Percentiles rank a stretch among this genome's conserved stretches.
These are phyloP conservation scores for Sclerurus mexicanus DNA, from an alignment of 2,113 vertebrate genomes.

Conservation along the genomic window DNA sequence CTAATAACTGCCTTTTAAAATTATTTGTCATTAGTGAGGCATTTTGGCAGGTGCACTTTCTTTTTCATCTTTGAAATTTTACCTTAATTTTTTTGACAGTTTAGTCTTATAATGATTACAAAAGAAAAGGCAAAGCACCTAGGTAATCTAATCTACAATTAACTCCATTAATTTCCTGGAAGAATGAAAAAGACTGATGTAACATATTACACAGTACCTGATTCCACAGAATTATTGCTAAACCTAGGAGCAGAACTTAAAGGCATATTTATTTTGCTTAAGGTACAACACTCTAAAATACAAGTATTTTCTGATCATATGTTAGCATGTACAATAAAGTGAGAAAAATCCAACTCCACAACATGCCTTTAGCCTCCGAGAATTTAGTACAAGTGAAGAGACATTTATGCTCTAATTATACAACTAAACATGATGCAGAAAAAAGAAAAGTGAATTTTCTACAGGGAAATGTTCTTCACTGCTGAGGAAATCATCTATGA, in stretches of 20 bases:
- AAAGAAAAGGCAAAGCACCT: slow-evolving; percentile 46
- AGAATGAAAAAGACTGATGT: slow-evolving; percentile 41
- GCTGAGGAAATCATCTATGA: neutral
- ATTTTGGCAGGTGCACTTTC: slow-evolving; percentile 11
- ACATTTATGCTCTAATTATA: slow-evolving; percentile 29
- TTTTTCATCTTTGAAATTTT: slow-evolving; percentile 36
- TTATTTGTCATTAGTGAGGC: slow-evolving; percentile 13
- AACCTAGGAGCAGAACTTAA: neutral
- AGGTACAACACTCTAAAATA: neutral
- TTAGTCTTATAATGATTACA: slow-evolving; percentile 3
- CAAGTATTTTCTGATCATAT: slow-evolving; percentile 24
- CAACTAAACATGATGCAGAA: neutral
- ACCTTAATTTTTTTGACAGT: slow-evolving; percentile 23
- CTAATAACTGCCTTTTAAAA: slow-evolving; percentile 34
- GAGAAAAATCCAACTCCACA: slow-evolving; percentile 42
- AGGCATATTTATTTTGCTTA: slow-evolving; percentile 15
- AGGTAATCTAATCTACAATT: slow-evolving; percentile 44
- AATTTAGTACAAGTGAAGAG: slow-evolving; percentile 44
- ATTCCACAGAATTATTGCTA: slow-evolving; percentile 16
- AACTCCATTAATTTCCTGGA: slow-evolving; percentile 30
- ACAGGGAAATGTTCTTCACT: neutral
- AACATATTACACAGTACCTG: slow-evolving; percentile 13
- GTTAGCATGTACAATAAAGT: slow-evolving; percentile 33
- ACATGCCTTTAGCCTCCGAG: slow-evolving; percentile 29
- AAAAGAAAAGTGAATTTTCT: neutral